A percentile compares a stretch with the other conserved stretches of the same genome.
phyloP scores from a whole-genome alignment of 2,888 invertebrate genomes.

The Acanthosepion esculentum region DNA sequence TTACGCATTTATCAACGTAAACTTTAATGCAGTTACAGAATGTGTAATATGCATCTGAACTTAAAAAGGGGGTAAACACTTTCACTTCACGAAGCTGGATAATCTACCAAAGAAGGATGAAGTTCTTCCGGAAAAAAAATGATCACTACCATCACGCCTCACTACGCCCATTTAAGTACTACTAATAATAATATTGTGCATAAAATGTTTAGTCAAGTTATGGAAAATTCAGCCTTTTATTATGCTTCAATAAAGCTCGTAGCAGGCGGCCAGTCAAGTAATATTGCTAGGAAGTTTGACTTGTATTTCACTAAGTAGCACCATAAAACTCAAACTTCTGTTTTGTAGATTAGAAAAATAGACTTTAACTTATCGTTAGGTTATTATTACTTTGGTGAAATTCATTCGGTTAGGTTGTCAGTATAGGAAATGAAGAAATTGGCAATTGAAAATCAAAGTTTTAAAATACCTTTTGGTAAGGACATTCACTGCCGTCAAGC shows the following conservation, averaged over 20 bases:
- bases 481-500: not conserved
- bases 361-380: not conserved
- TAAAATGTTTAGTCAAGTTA: not conserved
- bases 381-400: not conserved
- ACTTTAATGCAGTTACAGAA: not conserved
- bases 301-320: slow-evolving; percentile 33
- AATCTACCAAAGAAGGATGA: not conserved
- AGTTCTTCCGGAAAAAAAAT: not conserved
- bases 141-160: not conserved
- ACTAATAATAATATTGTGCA: not conserved
- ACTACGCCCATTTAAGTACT: not conserved
- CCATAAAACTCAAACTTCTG: slow-evolving; percentile 3
- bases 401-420: not conserved
- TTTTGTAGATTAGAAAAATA: not conserved
- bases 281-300: not conserved
- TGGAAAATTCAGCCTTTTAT: not conserved
- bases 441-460: not conserved
- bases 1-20: not conserved
- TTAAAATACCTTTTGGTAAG: no score
- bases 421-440: not conserved
- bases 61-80: not conserved
- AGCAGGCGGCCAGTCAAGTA: not conserved
- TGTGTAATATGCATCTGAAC: not conserved
- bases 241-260: slow-evolving; percentile 2
- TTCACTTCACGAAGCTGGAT: not conserved